These are phyloP conservation scores for Alfaro cultratus DNA, from an alignment of 2,797 vertebrate species.

Conservation along the genomic window DNA sequence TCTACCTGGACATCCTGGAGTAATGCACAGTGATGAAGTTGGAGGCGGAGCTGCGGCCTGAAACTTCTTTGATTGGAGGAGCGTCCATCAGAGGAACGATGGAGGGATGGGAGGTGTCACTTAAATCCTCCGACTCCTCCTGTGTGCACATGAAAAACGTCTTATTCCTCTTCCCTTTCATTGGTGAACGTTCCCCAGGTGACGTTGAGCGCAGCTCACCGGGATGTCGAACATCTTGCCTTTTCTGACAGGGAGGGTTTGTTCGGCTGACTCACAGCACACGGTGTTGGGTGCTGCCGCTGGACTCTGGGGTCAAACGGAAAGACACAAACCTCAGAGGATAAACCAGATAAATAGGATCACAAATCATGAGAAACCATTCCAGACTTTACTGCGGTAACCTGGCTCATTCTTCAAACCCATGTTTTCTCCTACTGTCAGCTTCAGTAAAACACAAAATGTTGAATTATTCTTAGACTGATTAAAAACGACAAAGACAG, in stretches of 20 bases:
- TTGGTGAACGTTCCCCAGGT: too few species aligned
- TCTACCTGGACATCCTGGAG: slow-evolving; percentile 74
- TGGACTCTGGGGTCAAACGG: slow-evolving; percentile 52
- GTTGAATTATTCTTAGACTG: not conserved
- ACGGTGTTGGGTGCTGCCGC: slow-evolving; percentile 70
- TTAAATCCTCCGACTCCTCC: slow-evolving; percentile 80
- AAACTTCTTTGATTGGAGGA: slow-evolving; percentile 57
- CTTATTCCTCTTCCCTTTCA: not conserved
- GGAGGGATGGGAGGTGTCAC: slow-evolving; percentile 76
- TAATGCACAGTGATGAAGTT: slow-evolving; percentile 79
- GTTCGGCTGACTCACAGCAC: slow-evolving; percentile 75
- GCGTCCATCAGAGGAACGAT: slow-evolving; percentile 81
- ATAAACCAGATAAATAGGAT: slow-evolving; percentile 1
- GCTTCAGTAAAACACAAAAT: not conserved
- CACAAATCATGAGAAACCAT: not conserved
- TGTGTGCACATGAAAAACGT: slow-evolving; percentile 9
- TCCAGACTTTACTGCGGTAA: not conserved
- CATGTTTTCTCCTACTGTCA: not conserved
- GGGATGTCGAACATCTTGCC: slow-evolving; percentile 79
- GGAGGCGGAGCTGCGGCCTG: slow-evolving; percentile 44
- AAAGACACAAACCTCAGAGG: slow-evolving; percentile 3
- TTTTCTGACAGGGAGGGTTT: slow-evolving; percentile 62
- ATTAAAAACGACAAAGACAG: not conserved
- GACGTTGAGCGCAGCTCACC: slow-evolving; percentile 47
- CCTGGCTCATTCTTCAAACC: not conserved